Percentiles rank a stretch among this genome's conserved stretches.
phyloP scores from a whole-genome alignment of 37 sponge, comb jelly and placozoan genomes.

The Aplysina aerophoba region DNA sequence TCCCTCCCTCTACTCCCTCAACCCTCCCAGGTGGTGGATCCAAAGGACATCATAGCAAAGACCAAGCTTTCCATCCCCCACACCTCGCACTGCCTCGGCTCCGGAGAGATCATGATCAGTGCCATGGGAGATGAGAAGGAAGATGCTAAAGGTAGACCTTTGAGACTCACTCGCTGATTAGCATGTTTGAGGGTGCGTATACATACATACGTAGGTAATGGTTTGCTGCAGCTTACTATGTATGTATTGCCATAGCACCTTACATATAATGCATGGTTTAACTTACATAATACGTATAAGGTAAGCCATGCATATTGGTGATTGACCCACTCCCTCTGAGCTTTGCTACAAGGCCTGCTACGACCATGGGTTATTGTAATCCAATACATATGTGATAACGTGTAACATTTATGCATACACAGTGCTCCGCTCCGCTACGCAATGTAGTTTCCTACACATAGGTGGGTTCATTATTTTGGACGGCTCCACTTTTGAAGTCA shows the following conservation, averaged over 20 bases:
- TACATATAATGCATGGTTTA: too few relatives aligned
- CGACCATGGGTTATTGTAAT: too few relatives aligned
- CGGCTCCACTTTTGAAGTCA: conserved; percentile 70
- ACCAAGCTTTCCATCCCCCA: conserved; percentile 74
- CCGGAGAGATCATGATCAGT: conserved; percentile 83
- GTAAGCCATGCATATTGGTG: too few relatives aligned
- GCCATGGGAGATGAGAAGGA: conserved; percentile 83
- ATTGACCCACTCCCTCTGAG: too few relatives aligned
- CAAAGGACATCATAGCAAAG: conserved; percentile 63
- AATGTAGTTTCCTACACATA: background rate
- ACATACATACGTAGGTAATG: background rate
- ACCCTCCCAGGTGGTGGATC: conserved; percentile 71
- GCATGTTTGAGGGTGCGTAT: conserved; percentile 9
- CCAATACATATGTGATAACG: too few relatives aligned
- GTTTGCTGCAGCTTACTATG: background rate
- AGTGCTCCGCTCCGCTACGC: too few relatives aligned
- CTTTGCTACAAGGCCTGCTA: too few relatives aligned
- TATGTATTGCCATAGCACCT: too few relatives aligned
- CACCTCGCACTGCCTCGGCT: conserved; percentile 87
- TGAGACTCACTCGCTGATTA: too few relatives aligned
- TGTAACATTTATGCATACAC: too few relatives aligned
- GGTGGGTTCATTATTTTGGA: conserved; percentile 85
- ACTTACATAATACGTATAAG: too few relatives aligned
- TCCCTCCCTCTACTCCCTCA: too few relatives aligned
- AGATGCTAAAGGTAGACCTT: conserved; percentile 67